Percentiles rank a stretch among this genome's conserved stretches.
Conservation (phyloP, 2,797 vertebrate genomes). For the Sarcoramphus papa region DNA sequence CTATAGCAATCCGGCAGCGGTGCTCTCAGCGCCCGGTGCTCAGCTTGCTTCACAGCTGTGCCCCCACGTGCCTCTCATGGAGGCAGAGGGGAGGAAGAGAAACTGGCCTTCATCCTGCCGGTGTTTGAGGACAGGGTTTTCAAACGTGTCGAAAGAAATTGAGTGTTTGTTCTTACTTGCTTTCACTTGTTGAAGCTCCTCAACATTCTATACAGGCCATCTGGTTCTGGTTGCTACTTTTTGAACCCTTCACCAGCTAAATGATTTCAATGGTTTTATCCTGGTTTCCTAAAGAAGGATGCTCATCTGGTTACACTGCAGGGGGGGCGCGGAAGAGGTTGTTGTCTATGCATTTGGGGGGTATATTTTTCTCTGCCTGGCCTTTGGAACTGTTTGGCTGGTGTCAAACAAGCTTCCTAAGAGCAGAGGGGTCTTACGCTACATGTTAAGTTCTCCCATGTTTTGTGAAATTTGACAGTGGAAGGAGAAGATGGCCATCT, state of each 20-base stretch:
- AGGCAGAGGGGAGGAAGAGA: background rate
- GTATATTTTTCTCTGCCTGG: background rate
- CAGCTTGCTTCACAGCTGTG: background rate
- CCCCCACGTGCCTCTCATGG: background rate
- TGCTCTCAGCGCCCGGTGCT: rapidly evolving
- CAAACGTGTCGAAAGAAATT: background rate
- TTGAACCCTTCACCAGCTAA: background rate
- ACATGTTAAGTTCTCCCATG: rapidly evolving
- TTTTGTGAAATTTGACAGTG: background rate
- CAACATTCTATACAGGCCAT: rapidly evolving
- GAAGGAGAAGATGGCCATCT: background rate
- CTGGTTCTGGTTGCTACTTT: background rate
- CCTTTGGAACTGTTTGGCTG: background rate
- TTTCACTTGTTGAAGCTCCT: background rate
- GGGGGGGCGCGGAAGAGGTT: too few relatives aligned
- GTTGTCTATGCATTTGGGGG: background rate
- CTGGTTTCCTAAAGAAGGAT: background rate
- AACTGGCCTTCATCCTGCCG: background rate
- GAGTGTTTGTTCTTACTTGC: background rate
- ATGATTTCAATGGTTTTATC: background rate
- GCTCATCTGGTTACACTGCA: background rate
- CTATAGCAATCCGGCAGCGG: background rate
- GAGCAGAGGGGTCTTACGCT: background rate
- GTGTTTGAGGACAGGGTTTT: background rate
- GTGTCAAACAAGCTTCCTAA: background rate